Evolutionary conservation across 2,888 invertebrate species (phyloP).

Genomic region (Boloria selene): DNA sequence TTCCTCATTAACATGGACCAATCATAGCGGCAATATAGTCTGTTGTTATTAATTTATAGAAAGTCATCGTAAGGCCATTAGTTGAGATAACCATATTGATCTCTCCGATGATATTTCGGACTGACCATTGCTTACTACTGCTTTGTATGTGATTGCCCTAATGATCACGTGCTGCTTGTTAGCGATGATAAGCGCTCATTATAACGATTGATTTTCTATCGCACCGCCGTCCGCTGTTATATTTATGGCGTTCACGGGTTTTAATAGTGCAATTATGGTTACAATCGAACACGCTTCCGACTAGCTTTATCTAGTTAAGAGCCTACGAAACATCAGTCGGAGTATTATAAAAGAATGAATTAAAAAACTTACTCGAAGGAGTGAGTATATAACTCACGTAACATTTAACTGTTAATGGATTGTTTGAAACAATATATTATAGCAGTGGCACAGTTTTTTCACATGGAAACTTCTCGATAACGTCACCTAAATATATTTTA

Average conservation of each 20-base stretch:
- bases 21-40: constrained; percentile 64
- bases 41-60: constrained; percentile 82
- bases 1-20: constrained; percentile 74
- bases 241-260: constrained; percentile 73
- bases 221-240: constrained; percentile 59
- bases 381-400: background rate
- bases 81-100: constrained; percentile 76
- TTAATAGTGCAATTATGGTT: constrained; percentile 66
- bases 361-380: background rate
- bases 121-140: constrained; percentile 54
- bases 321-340: constrained; percentile 17
- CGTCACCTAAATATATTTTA: constrained; percentile 49
- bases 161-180: constrained; percentile 79
- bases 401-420: background rate
- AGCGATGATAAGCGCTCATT: constrained; percentile 68
- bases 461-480: constrained; percentile 64
- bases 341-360: constrained; percentile 20
- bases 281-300: constrained; percentile 53
- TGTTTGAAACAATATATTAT: constrained; percentile 3
- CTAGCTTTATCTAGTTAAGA: constrained; percentile 42
- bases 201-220: constrained; percentile 69
- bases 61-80: constrained; percentile 79
- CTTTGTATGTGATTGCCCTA: constrained; percentile 71
- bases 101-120: constrained; percentile 61
- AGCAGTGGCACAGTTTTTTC: constrained; percentile 44